Evolutionary conservation across 2,888 invertebrate genomes (phyloP).

Genomic region (Phrixothrix hirtus): DNA sequence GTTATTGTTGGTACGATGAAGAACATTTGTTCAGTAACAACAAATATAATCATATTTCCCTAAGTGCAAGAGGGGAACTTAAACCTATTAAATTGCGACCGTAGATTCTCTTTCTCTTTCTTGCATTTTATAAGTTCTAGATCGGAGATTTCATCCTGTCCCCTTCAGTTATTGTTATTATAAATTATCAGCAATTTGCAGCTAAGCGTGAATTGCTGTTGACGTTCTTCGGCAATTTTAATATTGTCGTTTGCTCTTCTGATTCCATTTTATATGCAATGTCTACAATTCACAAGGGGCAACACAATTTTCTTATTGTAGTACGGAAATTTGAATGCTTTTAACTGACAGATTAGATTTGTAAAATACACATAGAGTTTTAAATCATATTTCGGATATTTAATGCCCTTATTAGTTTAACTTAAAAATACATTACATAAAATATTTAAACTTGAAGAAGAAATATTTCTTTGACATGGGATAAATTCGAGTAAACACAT

Average conservation of each 20-base stretch:
- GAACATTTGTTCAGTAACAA: constrained; percentile 36
- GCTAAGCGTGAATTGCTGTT: constrained; percentile 13
- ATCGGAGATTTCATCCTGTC: constrained; percentile 4
- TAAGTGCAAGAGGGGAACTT: constrained; percentile 24
- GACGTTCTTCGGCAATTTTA: constrained; percentile 11
- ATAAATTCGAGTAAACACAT: no score
- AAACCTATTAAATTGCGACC: constrained; percentile 30
- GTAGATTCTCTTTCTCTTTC: not conserved
- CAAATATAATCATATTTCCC: constrained; percentile 39
- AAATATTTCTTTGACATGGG: no score
- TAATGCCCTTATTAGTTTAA: no score
- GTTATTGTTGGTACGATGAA: constrained; percentile 24
- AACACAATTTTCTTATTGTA: no score
- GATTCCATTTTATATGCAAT: constrained; percentile 9
- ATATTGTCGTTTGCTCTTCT: constrained; percentile 3
- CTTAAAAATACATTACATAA: no score
- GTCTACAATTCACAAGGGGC: no score
- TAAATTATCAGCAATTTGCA: constrained; percentile 19
- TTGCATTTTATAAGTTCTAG: constrained; percentile 10
- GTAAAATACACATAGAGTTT: not conserved
- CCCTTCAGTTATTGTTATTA: constrained; percentile 13
- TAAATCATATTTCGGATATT: no score
- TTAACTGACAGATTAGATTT: no score
- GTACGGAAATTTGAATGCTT: no score
- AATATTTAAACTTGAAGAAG: no score